Percentiles rank a stretch among this genome's conserved stretches.
phyloP scores from a whole-genome alignment of 2,113 vertebrate species.

The Clarias batrachus region DNA sequence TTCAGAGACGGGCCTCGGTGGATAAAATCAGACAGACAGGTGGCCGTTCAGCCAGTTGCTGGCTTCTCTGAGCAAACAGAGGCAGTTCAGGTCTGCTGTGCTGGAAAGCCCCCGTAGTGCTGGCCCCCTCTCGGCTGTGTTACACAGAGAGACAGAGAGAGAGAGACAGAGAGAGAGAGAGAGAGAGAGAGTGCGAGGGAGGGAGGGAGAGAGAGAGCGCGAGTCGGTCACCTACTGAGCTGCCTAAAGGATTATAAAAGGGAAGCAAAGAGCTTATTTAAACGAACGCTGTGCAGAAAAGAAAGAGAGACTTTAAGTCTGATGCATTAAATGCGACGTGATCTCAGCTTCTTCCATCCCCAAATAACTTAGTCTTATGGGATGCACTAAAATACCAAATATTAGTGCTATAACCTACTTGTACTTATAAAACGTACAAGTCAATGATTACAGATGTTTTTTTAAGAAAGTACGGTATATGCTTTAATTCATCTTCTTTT shows the following conservation, averaged over 20 bases:
- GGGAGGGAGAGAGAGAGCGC: too few species aligned
- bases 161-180: neutral
- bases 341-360: neutral
- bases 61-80: conserved; percentile 60
- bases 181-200: neutral
- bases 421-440: neutral
- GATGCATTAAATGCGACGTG: conserved; percentile 13
- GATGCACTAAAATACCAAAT: too few species aligned
- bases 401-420: neutral
- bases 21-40: conserved; percentile 74
- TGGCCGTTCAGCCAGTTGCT: conserved; percentile 72
- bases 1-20: conserved; percentile 46
- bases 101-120: conserved; percentile 71
- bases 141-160: conserved; percentile 34
- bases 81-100: conserved; percentile 59
- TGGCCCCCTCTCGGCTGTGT: conserved; percentile 22
- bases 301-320: neutral
- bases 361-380: neutral
- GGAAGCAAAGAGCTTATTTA: conserved; percentile 32
- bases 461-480: neutral
- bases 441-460: neutral
- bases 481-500: too few species aligned
- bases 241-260: conserved; percentile 66
- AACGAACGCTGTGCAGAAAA: conserved; percentile 7
- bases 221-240: conserved; percentile 65